Conservation (phyloP, 2,113 vertebrate genomes). For the Malurus cyaneus region DNA sequence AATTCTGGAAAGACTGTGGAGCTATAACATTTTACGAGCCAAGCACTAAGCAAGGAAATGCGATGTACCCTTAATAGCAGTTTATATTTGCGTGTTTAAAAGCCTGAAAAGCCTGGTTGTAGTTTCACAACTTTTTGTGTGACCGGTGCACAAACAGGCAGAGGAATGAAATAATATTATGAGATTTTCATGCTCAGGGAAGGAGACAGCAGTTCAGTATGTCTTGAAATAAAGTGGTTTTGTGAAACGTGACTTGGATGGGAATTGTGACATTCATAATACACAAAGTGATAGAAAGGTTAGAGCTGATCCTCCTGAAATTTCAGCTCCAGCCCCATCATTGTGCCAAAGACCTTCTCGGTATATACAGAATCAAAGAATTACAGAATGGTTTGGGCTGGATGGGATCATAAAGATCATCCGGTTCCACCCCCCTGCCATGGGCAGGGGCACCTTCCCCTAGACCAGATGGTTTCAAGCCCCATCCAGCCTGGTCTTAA, state of each 20-base stretch:
- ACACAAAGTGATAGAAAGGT: not conserved
- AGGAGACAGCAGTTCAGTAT: not conserved
- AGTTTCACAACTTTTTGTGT: not conserved
- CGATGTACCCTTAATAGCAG: not conserved
- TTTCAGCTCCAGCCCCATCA: not conserved
- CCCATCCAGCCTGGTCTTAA: not conserved
- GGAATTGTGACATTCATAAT: not conserved
- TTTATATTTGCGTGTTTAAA: constrained; percentile 23
- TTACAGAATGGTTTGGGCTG: not conserved
- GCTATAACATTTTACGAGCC: not conserved
- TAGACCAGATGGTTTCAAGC: not conserved
- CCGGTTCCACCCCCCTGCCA: not conserved
- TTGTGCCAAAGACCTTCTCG: not conserved
- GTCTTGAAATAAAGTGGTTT: not conserved
- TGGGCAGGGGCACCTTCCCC: not conserved
- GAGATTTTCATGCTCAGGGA: not conserved
- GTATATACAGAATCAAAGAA: not conserved
- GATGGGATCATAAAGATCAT: not conserved
- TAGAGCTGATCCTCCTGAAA: not conserved
- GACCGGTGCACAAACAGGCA: not conserved
- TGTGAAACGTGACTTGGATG: not conserved
- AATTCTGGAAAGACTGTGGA: not conserved
- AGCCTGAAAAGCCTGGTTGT: constrained; percentile 6
- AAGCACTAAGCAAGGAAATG: not conserved
- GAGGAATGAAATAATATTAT: not conserved